Evolutionary conservation across 2,888 invertebrate species (phyloP).

Genomic region (Diachrysia chrysitis): DNA sequence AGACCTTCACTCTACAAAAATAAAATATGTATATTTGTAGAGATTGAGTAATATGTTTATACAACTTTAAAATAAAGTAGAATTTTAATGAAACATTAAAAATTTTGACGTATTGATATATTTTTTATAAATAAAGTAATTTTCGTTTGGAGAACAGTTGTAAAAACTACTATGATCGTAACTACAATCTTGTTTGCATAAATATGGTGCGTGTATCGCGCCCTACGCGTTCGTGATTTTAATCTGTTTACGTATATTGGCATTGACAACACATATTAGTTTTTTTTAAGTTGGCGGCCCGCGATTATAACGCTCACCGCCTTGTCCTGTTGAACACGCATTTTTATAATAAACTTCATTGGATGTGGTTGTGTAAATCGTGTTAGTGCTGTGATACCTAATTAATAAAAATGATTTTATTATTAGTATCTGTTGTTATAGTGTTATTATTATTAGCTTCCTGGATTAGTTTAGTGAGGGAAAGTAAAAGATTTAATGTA

Average conservation of each 20-base stretch:
- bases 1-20: background rate
- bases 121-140: too few relatives aligned
- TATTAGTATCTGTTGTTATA: conserved; percentile 51
- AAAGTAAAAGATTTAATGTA: conserved; percentile 62
- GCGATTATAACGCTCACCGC: conserved; percentile 28
- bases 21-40: background rate
- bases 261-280: conserved; percentile 32
- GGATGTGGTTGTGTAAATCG: conserved; percentile 37
- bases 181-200: background rate
- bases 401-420: conserved; percentile 68
- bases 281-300: conserved; percentile 24
- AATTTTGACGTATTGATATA: too few relatives aligned
- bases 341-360: conserved; percentile 36
- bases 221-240: conserved; percentile 15
- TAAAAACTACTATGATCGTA: background rate
- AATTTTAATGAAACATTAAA: too few relatives aligned
- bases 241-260: conserved; percentile 19
- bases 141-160: too few relatives aligned
- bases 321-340: conserved; percentile 30
- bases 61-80: too few relatives aligned
- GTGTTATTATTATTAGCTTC: conserved; percentile 61
- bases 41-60: too few relatives aligned
- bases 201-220: background rate
- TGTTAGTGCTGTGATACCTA: conserved; percentile 69
- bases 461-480: conserved; percentile 67